phyloP scores from a whole-genome alignment of 1,140 invertebrate genomes.

The Globodera rostochiensis region DNA sequence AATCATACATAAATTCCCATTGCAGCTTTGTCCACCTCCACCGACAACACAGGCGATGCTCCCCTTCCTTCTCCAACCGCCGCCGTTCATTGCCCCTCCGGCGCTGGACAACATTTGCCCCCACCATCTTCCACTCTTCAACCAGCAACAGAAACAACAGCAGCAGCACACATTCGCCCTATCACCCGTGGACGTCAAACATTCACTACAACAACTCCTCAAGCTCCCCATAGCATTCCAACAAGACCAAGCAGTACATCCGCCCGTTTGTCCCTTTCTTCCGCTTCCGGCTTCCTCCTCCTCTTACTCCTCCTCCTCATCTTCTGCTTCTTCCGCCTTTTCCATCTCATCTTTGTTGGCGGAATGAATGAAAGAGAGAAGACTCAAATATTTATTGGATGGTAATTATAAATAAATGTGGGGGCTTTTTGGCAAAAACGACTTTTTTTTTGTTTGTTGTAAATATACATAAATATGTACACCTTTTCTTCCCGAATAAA shows the following conservation, averaged over 20 bases:
- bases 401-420: no score
- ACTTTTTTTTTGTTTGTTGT: no score
- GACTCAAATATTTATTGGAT: no score
- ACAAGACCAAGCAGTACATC: neutral
- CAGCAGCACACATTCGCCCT: neutral
- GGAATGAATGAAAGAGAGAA: neutral
- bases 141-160: no score
- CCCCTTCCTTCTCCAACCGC: neutral
- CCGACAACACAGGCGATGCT: neutral
- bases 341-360: conserved; percentile 2
- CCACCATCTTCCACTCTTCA: no score
- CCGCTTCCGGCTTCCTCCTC: neutral
- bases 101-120: neutral
- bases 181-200: neutral
- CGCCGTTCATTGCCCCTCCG: neutral
- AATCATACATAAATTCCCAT: no score
- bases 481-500: no score
- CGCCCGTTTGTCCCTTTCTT: no score
- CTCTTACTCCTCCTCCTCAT: neutral
- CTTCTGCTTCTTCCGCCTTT: neutral
- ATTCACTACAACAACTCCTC: neutral
- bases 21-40: no score
- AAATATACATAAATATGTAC: no score
- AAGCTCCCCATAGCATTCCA: neutral
- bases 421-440: no score